Base-by-base conservation (phyloP, 2,797 vertebrate species). In the Chanos chanos region DNA sequence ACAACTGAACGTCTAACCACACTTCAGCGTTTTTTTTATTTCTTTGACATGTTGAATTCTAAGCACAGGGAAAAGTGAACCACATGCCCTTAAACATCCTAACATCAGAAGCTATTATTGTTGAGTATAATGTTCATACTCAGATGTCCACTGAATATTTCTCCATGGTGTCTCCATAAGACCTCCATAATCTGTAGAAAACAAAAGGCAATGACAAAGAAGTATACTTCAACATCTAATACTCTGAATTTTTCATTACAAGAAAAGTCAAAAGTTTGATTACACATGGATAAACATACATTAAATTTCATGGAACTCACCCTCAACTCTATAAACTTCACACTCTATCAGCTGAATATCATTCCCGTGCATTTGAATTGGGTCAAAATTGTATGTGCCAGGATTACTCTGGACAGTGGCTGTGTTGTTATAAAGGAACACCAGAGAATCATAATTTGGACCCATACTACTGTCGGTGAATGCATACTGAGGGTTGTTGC, bases 121-220 rank as follows among this genome's bases (percentile, higher is more conserved):
- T 5, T 21, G 2, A 7, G 36, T 34, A 24, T 3, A 10, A 37
- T 27, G 21, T 4, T 63, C 65, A 61, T 37, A 70, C 73, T 40
- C 49, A 15, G 31, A 4, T 36, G 18, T 77, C 83, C 83, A 87
- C 0, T 63, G 10, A 5, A 75, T 4, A 16, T 54, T 78, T 68
- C 85, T 82, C 85, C 86, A 87, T 3, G 84, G 83, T 41, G 80
- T 83, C 13, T 50, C 41, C 73, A 87, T 22, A 13, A 80, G 33
- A 31, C 47, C 16, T 51, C 62, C 82, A 45, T 73, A 24, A 1
- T 9, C 81, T 87, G 55, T 4, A 21, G 37, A 34, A 4, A 41
- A 59, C 44, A 47, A 1, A 55, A 1, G 43, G 16, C 60, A 1
- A 62, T 25, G 13, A 9, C 2, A 19, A 9, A 27, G 1, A 31